Evolutionary conservation across 1,140 invertebrate genomes (phyloP), one percentile per base, ranked within the genome.

Genomic region (Neomicropteryx cornuta): DNA sequence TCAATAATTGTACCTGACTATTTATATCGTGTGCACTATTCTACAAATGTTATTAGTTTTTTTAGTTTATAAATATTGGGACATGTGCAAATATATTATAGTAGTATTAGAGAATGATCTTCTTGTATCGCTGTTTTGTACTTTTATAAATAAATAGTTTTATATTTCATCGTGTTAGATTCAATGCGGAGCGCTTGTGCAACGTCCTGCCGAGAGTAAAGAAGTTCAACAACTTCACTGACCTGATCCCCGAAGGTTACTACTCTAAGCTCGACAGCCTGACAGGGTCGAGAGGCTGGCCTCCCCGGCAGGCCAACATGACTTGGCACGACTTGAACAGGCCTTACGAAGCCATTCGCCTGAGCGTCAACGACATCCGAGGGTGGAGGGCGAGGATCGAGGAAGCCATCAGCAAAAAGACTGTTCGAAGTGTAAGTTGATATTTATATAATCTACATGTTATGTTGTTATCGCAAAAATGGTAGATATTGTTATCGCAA

Each of bases 241-340:
- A 54, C 3, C 63, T 65, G 4, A 66, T 76, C 8, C 37, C 46
- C 0, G 73, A 76, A 44, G 73, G 64, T 0, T 76, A 76, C 45
- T 76, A 72, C 58, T 72, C 73, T 16, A 75, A 76, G 48, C 58
- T 75, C 28, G 60, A 74, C 46, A 74, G 66, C 23, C 52, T 68
- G 5, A 67, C 72, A 10, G 68, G 67, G 38, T 66, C 68, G 36
- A 46, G 67, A 5, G 48, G 63, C 11, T 72, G 66, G 66, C 66
- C 68, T 1, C 61, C 67, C 0, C 56, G 69, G 57, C 63, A 52
- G 33, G 17, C 42, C 11, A 39, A 46, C 20, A 33, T 43, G n/a
- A 31, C 13, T 5, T 21, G 48, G 0, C 27, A 44, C 27, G 44
- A 51, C 23, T 21, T 50, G 5, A 42, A 51, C 30, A 30, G 47